Evolutionary conservation across 2,113 vertebrate genomes (phyloP), one percentile per base, ranked within the genome.

Genomic region (Paralichthys olivaceus): DNA sequence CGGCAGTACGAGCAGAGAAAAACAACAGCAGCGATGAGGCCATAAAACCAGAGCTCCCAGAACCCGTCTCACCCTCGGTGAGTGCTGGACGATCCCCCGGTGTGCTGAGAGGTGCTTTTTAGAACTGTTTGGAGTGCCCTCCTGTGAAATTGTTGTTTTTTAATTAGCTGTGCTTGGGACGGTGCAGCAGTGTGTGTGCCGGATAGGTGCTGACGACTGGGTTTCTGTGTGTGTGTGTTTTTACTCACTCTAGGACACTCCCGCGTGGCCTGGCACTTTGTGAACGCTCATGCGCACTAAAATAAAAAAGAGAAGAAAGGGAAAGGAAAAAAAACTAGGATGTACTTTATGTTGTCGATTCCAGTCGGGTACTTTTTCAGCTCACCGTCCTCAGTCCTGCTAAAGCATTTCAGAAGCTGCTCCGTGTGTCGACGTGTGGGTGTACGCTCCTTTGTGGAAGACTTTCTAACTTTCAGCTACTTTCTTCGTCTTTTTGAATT

Each of bases 81-180:
- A 32, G 81, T 28, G 67, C 86, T 84, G 90, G 86, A 89, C 74
- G 85, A 90, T 92, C 91, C 94, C 92, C 93, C 55, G 78, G 92
- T 93, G 94, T 94, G 94, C 93, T 94, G 94, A 94, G 94, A 89
- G 90, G 67, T 91, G 80, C 92, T 87, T 93, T 93, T 94, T 87
- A 88, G 81, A 90, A 86, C 71, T 80, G 79, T 92, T 93, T 90
- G 90, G 89, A 91, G 89, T 88, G 86, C 89, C 93, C 93, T 93
- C 90, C 89, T 92, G 89, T 92, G 91, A 93, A 93, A 90, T 91
- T 94, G 92, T 94, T 95, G 92, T 94, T 95, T 95, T 94, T 95
- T 95, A 95, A 95, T 95, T 95, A 95, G 92, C 90, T 72, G 77
- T 89, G 88, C 88, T 93, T 66, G 83, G 90, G 87, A 90, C 89